Evolutionary conservation across 2,113 vertebrate genomes (phyloP), one percentile per base, ranked within the genome.

Genomic region (Zeus faber): DNA sequence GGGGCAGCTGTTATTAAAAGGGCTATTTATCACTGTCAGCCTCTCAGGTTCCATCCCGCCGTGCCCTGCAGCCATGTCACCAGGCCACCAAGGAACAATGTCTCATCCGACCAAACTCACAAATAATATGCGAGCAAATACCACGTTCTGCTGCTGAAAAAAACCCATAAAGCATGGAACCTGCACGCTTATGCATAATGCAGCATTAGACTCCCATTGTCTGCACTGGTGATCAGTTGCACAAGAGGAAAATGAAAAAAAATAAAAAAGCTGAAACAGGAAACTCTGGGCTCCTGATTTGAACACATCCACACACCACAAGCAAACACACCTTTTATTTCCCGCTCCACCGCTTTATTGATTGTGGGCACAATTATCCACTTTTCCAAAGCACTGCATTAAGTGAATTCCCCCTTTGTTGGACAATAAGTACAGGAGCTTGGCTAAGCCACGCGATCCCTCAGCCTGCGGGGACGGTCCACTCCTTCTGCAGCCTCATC

Each of bases 1-100:
- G 88, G 88, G 87, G 86, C 89, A 90, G 89, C 87, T 89, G 89
- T 91, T 90, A 91, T 91, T 90, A 91, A 89, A 89, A 89, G 86
- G 85, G 83, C 89, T 90, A 90, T 90, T 91, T 91, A 91, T 91
- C 89, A 89, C 85, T 91, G 89, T 91, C 89, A 87, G 69, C 84
- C 86, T 84, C 82, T 84, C 83, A 84, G 82, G 86, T 86, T 86
- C 83, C 81, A 86, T 88, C 84, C 85, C 74, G 85, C 81, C 80
- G 76, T 88, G 86, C 86, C 89, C 88, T 82, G 74, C 78, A 81
- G 89, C 83, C 67, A 85, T 89, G 87, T 89, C 88, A 89, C 74
- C 66, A 75, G 85, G 85, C 89, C 78, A 77, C 77, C 67, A 79
- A 79, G 83, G 84, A 88, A 89, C 89, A 89, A 91, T 89, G 86